Conservation (phyloP, 2,113 vertebrate species). For the Gopherus flavomarginatus region DNA sequence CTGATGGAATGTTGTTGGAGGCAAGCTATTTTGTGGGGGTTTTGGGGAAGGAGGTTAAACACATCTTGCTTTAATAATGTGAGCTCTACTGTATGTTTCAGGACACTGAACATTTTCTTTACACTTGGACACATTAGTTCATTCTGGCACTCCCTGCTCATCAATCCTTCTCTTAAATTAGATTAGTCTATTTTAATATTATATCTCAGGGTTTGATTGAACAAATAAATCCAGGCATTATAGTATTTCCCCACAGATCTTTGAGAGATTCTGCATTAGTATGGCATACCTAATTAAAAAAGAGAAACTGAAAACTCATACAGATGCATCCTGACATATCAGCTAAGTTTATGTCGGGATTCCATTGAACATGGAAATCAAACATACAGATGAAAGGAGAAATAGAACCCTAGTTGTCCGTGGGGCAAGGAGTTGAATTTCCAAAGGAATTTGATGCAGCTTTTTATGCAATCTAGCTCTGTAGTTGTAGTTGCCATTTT, state of each 20-base stretch:
- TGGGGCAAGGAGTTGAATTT: background rate
- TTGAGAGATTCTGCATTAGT: slow-evolving; percentile 32
- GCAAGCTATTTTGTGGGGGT: background rate
- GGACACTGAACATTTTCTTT: slow-evolving; percentile 36
- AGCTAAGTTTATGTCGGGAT: slow-evolving; percentile 54
- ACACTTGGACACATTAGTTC: slow-evolving; percentile 17
- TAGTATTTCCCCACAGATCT: slow-evolving; percentile 63
- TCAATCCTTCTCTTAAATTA: slow-evolving; percentile 50
- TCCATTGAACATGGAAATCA: slow-evolving; percentile 17
- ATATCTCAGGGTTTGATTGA: slow-evolving; percentile 63
- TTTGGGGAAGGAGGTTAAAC: background rate
- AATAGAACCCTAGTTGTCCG: background rate
- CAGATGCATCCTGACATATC: slow-evolving; percentile 64
- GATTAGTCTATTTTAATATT: slow-evolving; percentile 53
- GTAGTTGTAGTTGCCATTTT: accelerated
- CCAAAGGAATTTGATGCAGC: background rate
- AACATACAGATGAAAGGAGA: background rate
- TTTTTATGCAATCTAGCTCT: background rate
- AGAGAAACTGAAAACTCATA: slow-evolving; percentile 43
- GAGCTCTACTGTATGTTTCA: slow-evolving; percentile 19
- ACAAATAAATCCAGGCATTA: slow-evolving; percentile 70
- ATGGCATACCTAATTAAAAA: slow-evolving; percentile 65
- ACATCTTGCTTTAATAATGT: slow-evolving; percentile 54
- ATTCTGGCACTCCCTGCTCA: slow-evolving; percentile 23
- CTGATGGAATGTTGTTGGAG: background rate